Base-by-base conservation (phyloP, 2,113 vertebrate genomes). In the Syngnathoides biaculeatus region DNA sequence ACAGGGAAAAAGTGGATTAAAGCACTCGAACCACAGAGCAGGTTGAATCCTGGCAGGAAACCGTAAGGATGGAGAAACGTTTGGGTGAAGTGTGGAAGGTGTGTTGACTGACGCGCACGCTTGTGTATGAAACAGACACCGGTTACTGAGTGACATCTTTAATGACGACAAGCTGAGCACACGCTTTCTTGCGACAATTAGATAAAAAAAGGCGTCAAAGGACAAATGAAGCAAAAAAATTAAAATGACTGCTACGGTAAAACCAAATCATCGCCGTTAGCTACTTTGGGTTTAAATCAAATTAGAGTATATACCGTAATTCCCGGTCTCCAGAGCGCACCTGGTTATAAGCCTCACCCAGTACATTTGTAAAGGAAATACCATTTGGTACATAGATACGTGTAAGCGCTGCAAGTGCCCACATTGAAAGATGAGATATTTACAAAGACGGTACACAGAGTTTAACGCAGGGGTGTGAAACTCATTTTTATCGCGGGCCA, bases 1-100 rank as follows among this genome's bases (percentile, higher is more conserved):
- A 91, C 89, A 91, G 88, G 88, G 87, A 89, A 90, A 74, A 75
- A 69, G 79, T 78, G 81, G 76, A 85, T 88, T 90, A n/a, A n/a
- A 80, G 67, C 65, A 57, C 39, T 48, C 65, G 59, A 75, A 73
- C 82, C 70, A 30, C 22, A 68, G 69, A 73, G 74, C 75, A 60
- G 77, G 65, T 79, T 65, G 10, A 35, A 69, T 71, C 62, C 58
- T 73, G 53, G 8, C 48, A 39, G 30, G 35, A 82, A 68, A 62
- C 24, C 59, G 43, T 60, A 7, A 0, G 60, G 68, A 56, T 55
- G 10, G 15, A 59, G 30, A 17, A 64, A 62, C 5, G 2, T 47
- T 47, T 47, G 45, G 19, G 45, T 35, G 30, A 35, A 35, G 4
- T 45, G 67, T 45, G 47, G 19, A 66, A 57, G 58, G 59, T 65